Base-by-base conservation (phyloP, 2,113 vertebrate genomes). In the Chloropsis cyanopogon region DNA sequence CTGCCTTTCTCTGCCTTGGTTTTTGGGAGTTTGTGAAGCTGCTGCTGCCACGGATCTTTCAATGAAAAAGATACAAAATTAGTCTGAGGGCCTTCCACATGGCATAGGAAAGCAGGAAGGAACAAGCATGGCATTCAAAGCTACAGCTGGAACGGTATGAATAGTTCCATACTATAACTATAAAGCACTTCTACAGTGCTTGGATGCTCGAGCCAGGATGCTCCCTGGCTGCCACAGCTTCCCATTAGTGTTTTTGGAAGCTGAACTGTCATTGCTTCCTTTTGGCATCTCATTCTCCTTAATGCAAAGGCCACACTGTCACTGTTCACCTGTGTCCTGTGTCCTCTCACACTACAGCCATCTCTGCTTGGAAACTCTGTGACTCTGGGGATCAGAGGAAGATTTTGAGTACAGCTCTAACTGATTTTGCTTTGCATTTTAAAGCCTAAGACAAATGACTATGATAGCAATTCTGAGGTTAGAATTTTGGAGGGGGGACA, bases 401-500 rank as follows among this genome's bases (percentile, higher is more conserved):
- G 25, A 42, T 53, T 87, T 44, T 41, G n/a, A 78, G 29, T 29
- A 50, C 28, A 46, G 18, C 12, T 37, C 33, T 59, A 22, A 37
- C 11, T 17, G 33, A 35, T 57, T 87, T 78, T 42, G 9, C 17
- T 12, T 64, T 68, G 14, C 12, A 12, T 82, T 91, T 71, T 64
- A 59, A 79, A 86, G 14, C 14, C 19, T 65, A 42, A 66, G 46
- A 57, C 4, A 59, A 71, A 52, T 29, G 1, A 65, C 37, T 35
- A 6, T 50, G 44, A 72, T 20, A 59, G 57, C 33, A 64, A 59
- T 21, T 35, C 70, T 16, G 12, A 79, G 17, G 19, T 82, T 82
- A 53, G 52, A 49, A 50, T 53, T 84, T 61, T 42, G 39, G 12
- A 2, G 25, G 3, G 2, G 7, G 3, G 3, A 6, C 10, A 0